Conservation (phyloP, 2,888 invertebrate species). For the Megaustenia siamemsis region DNA sequence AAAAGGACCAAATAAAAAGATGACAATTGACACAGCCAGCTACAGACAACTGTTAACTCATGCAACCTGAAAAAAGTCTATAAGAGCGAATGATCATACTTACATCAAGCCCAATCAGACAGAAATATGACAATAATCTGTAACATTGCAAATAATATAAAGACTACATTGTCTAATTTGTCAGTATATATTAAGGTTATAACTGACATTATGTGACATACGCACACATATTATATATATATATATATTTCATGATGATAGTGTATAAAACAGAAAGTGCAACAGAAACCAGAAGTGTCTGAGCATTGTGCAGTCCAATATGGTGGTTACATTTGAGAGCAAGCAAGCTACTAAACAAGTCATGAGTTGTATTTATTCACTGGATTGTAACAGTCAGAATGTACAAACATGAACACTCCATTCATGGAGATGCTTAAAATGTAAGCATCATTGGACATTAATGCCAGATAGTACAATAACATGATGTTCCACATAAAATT, state of each 20-base stretch:
- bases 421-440: no score
- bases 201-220: background rate
- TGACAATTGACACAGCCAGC: background rate
- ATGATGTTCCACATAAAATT: conserved; percentile 1
- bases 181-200: background rate
- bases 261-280: background rate
- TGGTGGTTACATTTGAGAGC: background rate
- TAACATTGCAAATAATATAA: conserved; percentile 4
- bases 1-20: no score
- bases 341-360: no score
- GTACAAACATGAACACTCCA: background rate
- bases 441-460: no score
- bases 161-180: background rate
- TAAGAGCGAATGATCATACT: background rate
- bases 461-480: no score
- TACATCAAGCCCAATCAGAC: background rate
- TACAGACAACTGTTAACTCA: background rate
- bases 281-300: background rate
- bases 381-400: no score
- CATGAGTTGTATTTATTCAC: no score
- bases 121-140: background rate
- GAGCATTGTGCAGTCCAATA: background rate
- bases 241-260: background rate
- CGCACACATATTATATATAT: background rate
- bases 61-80: background rate